A percentile compares a stretch with the other conserved stretches of the same genome.
phyloP scores from a whole-genome alignment of 2,797 vertebrate genomes.

The Valencia hispanica region DNA sequence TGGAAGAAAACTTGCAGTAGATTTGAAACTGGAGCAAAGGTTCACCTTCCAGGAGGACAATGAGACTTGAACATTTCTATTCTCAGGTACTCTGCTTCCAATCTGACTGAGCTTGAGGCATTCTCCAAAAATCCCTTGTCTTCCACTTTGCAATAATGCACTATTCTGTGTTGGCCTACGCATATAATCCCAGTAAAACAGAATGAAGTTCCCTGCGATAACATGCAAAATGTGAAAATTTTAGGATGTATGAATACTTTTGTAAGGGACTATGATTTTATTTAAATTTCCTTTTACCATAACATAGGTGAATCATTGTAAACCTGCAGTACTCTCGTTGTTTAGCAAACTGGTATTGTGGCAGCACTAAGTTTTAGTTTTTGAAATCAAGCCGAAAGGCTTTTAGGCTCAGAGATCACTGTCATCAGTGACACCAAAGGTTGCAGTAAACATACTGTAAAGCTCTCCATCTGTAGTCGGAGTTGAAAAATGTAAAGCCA shows the following conservation, averaged over 20 bases:
- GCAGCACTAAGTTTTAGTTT: neutral
- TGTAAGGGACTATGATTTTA: too few relatives aligned
- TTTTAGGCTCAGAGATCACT: neutral
- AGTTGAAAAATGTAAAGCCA: neutral
- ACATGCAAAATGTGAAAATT: neutral
- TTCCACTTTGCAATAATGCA: neutral
- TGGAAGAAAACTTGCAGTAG: too few relatives aligned
- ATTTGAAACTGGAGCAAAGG: too few relatives aligned
- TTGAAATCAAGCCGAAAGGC: neutral
- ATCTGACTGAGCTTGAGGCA: neutral
- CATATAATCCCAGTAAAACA: neutral
- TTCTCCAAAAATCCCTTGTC: neutral
- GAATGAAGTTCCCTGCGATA: neutral
- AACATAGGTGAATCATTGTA: neutral
- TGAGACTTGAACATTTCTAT: neutral
- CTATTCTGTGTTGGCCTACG: neutral
- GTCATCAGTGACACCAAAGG: neutral
- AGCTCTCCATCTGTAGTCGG: neutral
- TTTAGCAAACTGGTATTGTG: neutral
- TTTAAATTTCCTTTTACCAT: neutral
- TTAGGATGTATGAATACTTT: neutral
- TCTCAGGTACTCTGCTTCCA: neutral
- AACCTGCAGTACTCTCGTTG: neutral
- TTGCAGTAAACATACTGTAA: neutral
- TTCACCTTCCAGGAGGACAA: too few relatives aligned